A percentile compares a stretch with the other conserved stretches of the same genome.
Evolutionary conservation across 1,140 invertebrate genomes (phyloP).

Genomic region (Trissolcus basalis): DNA sequence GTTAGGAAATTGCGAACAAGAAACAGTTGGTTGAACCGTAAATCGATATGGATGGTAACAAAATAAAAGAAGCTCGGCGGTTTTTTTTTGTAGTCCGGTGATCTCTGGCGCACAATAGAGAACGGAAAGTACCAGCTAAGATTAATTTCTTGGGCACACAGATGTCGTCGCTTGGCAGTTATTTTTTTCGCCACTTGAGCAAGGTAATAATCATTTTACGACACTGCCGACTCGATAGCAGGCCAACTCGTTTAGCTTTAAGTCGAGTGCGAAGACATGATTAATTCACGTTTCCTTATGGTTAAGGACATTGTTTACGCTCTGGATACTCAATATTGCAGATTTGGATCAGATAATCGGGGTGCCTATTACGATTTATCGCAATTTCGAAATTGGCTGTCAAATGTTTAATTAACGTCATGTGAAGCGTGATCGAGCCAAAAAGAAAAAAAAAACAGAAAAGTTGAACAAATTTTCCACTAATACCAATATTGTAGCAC

Average conservation of each 20-base stretch:
- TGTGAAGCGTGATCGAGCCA: conserved; percentile 12
- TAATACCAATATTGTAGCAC: too few relatives aligned
- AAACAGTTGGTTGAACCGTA: too few relatives aligned
- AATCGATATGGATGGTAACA: too few relatives aligned
- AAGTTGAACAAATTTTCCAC: not conserved
- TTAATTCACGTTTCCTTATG: conserved; percentile 53
- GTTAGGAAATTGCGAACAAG: too few relatives aligned
- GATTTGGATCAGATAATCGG: conserved; percentile 42
- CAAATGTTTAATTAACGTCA: conserved; percentile 44
- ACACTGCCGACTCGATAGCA: conserved; percentile 31
- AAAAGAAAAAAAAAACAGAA: not conserved
- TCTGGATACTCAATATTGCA: conserved; percentile 46
- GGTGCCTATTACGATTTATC: conserved; percentile 45
- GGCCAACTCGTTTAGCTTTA: conserved; percentile 44
- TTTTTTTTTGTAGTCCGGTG: too few relatives aligned
- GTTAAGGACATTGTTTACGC: conserved; percentile 56
- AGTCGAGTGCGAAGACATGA: conserved; percentile 49
- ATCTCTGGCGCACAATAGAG: not conserved
- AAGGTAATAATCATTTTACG: conserved; percentile 46
- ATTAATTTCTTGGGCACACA: conserved; percentile 18
- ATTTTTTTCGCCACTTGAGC: conserved; percentile 39
- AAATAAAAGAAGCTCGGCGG: too few relatives aligned
- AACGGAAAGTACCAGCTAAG: conserved; percentile 10
- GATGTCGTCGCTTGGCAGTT: conserved; percentile 8
- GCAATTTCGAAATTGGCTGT: conserved; percentile 36